These are phyloP conservation scores for Teleiodes luculella DNA, from an alignment of 2,888 invertebrate genomes.

Conservation along the genomic window DNA sequence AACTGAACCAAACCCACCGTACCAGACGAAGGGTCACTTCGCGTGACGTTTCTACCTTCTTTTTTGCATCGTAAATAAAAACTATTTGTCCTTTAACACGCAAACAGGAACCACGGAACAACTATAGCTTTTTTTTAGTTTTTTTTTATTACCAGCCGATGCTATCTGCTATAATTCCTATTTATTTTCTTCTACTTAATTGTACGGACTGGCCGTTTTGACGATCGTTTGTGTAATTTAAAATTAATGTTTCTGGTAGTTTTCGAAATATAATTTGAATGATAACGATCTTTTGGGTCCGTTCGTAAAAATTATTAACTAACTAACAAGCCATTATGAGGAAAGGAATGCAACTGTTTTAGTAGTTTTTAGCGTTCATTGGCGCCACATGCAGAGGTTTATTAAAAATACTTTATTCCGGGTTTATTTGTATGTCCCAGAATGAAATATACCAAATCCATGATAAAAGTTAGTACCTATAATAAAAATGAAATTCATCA, in stretches of 20 bases:
- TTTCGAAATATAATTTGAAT: conserved; percentile 3
- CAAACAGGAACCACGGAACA: background rate
- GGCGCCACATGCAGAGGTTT: background rate
- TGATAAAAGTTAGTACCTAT: too few species aligned
- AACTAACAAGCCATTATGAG: background rate
- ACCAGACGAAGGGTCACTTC: background rate
- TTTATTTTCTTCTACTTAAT: conserved; percentile 26
- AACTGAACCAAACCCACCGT: conserved; percentile 1
- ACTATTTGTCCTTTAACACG: background rate
- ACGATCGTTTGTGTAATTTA: conserved; percentile 16
- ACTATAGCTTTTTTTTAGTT: too few species aligned
- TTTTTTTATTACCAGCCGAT: conserved; percentile 17
- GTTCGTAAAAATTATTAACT: background rate
- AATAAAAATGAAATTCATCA: too few species aligned
- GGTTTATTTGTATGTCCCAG: too few species aligned
- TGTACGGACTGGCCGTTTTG: conserved; percentile 16
- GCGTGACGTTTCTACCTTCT: conserved; percentile 3
- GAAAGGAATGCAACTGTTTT: background rate
- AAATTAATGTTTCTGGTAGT: conserved; percentile 19
- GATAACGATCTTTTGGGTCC: background rate
- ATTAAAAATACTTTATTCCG: too few species aligned
- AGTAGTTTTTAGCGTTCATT: background rate
- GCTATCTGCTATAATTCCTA: conserved; percentile 19
- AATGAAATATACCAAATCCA: too few species aligned
- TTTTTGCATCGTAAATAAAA: conserved; percentile 7